Conservation (phyloP, 2,888 invertebrate species). For the Orthosia gothica region DNA sequence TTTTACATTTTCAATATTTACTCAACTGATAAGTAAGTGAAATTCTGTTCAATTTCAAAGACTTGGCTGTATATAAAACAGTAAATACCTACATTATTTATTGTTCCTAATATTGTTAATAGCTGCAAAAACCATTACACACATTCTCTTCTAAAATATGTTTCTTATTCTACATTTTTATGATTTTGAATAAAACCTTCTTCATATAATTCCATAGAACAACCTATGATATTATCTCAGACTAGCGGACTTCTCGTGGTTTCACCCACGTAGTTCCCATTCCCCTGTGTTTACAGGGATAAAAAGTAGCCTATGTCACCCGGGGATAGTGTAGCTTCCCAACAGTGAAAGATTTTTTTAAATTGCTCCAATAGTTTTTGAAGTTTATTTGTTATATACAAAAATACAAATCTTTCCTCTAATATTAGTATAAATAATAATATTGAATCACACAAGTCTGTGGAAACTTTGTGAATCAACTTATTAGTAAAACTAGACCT, state of each 20-base stretch:
- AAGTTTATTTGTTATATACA: too few species aligned
- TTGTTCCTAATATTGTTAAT: too few species aligned
- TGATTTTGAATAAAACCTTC: background rate
- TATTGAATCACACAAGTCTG: constrained; percentile 3
- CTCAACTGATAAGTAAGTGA: background rate
- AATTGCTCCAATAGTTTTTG: too few species aligned
- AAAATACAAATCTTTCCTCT: too few species aligned
- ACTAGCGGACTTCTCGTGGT: too few species aligned
- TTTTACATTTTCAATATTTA: background rate
- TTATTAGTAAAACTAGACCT: background rate
- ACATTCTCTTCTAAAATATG: background rate
- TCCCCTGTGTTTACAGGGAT: too few species aligned
- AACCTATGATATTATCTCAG: background rate
- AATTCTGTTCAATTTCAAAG: background rate
- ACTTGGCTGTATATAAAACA: background rate
- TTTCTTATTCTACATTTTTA: background rate
- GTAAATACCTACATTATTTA: too few species aligned
- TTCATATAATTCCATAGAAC: background rate
- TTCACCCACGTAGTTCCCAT: too few species aligned
- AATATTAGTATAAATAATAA: background rate
- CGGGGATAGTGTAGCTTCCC: too few species aligned
- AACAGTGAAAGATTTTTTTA: too few species aligned
- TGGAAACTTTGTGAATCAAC: constrained; percentile 19
- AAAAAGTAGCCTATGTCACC: too few species aligned
- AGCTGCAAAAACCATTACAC: background rate